Evolutionary conservation across 1,140 invertebrate species (phyloP).

Genomic region (Aphaenogaster floridana): DNA sequence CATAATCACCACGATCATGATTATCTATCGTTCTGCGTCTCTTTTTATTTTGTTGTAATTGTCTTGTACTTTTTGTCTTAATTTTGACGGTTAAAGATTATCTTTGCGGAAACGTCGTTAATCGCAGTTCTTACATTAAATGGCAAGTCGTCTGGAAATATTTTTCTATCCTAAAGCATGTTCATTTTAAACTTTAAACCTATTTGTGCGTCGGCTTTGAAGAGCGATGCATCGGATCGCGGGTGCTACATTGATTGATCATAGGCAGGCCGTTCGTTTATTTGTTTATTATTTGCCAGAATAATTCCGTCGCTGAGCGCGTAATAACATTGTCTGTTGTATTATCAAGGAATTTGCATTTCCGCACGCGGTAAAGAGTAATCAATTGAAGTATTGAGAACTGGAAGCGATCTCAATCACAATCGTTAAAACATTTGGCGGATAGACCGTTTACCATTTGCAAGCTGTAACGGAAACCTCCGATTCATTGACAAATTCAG

Average conservation of each 20-base stretch:
- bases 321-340: conserved; percentile 36
- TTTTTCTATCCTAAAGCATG: background rate
- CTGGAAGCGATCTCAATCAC: conserved; percentile 48
- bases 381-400: conserved; percentile 56
- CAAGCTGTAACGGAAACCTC: conserved; percentile 15
- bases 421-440: conserved; percentile 41
- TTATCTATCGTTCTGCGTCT: too few relatives aligned
- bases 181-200: conserved; percentile 6
- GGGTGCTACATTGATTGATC: conserved; percentile 25
- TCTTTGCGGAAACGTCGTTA: background rate
- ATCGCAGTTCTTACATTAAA: background rate
- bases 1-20: too few relatives aligned
- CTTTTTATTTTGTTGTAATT: background rate
- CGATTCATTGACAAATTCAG: conserved; percentile 6
- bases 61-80: background rate
- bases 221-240: background rate
- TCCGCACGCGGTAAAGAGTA: conserved; percentile 36
- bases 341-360: conserved; percentile 52
- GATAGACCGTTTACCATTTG: conserved; percentile 36
- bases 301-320: conserved; percentile 68
- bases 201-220: background rate
- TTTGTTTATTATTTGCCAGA: conserved; percentile 71
- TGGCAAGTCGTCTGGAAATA: background rate
- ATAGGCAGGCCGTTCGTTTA: conserved; percentile 65
- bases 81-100: background rate